Conservation (phyloP, 1,140 invertebrate species). For the Caenorhabditis inopinata region DNA sequence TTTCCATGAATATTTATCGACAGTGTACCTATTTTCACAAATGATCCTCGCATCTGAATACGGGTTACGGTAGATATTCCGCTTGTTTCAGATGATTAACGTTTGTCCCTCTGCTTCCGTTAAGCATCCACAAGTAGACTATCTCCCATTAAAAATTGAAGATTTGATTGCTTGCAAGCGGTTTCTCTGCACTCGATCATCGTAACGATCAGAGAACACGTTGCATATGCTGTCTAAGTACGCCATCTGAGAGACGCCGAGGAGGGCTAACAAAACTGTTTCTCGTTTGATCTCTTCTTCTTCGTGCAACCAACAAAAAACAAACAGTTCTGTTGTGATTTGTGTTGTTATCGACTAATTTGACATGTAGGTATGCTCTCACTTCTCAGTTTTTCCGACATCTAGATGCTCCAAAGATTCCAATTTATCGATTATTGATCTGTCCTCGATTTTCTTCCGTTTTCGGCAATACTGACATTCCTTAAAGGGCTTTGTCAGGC, state of each 20-base stretch:
- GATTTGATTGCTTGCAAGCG: background rate
- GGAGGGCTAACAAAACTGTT: background rate
- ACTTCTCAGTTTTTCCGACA: too few species aligned
- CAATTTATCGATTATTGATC: background rate
- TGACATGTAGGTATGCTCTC: slow-evolving; percentile 11
- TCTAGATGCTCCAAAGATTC: too few species aligned
- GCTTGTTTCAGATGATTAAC: slow-evolving; percentile 5
- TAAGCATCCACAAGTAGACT: background rate
- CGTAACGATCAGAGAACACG: slow-evolving; percentile 29
- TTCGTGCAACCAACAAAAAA: background rate
- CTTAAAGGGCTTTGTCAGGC: too few species aligned
- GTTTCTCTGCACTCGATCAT: background rate
- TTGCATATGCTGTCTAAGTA: background rate
- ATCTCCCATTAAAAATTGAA: background rate
- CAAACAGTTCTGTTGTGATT: slow-evolving; percentile 7
- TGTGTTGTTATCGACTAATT: background rate
- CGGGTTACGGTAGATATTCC: background rate
- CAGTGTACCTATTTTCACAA: too few species aligned
- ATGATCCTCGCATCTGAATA: too few species aligned
- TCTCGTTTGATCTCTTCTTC: slow-evolving; percentile 2
- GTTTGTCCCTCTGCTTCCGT: background rate
- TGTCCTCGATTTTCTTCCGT: background rate
- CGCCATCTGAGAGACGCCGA: background rate
- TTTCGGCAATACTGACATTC: too few species aligned
- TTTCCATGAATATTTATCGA: too few species aligned